Base-by-base conservation (phyloP, 1,140 invertebrate genomes). In the Diploscapter pachys region DNA sequence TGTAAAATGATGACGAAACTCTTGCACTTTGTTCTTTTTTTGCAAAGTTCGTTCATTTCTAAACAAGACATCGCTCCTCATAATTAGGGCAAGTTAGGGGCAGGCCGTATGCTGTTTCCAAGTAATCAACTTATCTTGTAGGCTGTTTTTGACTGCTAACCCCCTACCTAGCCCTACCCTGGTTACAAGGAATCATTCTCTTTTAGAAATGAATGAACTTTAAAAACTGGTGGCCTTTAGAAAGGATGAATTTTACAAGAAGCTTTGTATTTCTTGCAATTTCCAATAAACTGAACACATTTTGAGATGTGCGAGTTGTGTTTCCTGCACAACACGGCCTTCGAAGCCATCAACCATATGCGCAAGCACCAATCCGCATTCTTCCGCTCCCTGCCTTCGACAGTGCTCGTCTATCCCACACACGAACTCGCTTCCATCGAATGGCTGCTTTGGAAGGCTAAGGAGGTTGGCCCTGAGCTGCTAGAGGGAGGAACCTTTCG, bases 361-460 rank as follows among this genome's bases (percentile, higher is more conserved):
- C 91, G 92, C 79, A 63, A 71, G 90, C 91, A 79, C 94, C 96
- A 83, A 91, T 94, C 77, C 93, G 97, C 78, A 8, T 91, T 90
- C 80, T 98, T 90, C 80, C 97, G 95, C 86, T 92, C 92, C 84
- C 89, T 88, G 51, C 31, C 31, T 31, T 31, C 31, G 31, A 31
- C 31, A 31, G 89, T 76, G 92, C 68, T 72, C 9, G 63, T 72
- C 61, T 79, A 79, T 59, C 78, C 78, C 53, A 85, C 93, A 31
- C 90, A 90, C 73, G 93, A 96, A 76, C 87, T 98, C 52, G 88
- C 91, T 3, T 95, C 76, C 1, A 88, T 98, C 89, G 95, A 98
- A 86, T 94, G 98, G 87, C 90, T 93, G 88, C 93, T 93, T 4
- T 98, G 95, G 95, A 90, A 98, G 85, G 92, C 93, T n/a, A 92